phyloP scores from a whole-genome alignment of 2,797 vertebrate genomes.

The Acestrorhynchus altus region DNA sequence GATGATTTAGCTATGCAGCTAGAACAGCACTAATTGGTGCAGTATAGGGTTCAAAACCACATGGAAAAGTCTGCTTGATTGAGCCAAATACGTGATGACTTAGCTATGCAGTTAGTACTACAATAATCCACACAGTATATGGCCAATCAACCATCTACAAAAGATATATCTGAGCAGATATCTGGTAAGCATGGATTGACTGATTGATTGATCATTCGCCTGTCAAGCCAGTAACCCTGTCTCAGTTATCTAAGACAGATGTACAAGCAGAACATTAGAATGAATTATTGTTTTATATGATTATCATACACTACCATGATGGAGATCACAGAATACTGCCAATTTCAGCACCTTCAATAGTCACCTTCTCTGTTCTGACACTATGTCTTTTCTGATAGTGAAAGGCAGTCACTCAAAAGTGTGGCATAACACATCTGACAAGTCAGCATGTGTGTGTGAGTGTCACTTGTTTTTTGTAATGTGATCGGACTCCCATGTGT shows the following conservation, averaged over 20 bases:
- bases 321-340: too few relatives aligned
- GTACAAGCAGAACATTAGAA: too few relatives aligned
- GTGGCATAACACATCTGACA: slow-evolving; percentile 2
- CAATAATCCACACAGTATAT: neutral
- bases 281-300: neutral
- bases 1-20: too few relatives aligned
- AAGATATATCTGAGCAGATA: neutral
- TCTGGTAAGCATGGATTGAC: neutral
- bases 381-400: neutral
- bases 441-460: neutral
- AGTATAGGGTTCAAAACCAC: too few relatives aligned
- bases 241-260: too few relatives aligned
- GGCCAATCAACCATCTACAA: neutral
- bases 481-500: slow-evolving; percentile 9
- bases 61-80: neutral
- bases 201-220: too few relatives aligned
- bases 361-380: neutral
- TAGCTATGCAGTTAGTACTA: neutral
- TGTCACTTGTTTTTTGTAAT: slow-evolving; percentile 18
- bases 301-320: neutral
- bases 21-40: too few relatives aligned
- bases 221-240: too few relatives aligned
- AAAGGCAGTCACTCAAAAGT: slow-evolving; percentile 21
- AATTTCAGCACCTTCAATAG: neutral
- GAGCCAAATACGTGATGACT: neutral